Evolutionary conservation across 2,113 vertebrate species (phyloP).

Genomic region (Gulo gulo): DNA sequence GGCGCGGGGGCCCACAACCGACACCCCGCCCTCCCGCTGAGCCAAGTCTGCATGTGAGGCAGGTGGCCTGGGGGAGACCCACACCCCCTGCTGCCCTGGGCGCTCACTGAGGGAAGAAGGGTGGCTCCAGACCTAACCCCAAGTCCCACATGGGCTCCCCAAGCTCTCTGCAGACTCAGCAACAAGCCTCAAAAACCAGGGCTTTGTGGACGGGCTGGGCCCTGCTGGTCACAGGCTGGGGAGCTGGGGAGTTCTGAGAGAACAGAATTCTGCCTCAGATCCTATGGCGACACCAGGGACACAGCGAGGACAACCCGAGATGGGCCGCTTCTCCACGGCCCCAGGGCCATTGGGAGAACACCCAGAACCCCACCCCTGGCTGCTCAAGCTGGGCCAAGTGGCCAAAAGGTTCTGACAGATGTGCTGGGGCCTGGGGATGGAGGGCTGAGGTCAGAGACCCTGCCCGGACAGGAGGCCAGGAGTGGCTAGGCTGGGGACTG

Average conservation of each 20-base stretch:
- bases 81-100: neutral
- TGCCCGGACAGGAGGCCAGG: neutral
- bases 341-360: rapidly evolving
- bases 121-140: too few relatives aligned
- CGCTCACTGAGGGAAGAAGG: neutral
- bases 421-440: rapidly evolving
- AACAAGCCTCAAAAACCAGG: rapidly evolving
- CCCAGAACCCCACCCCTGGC: neutral
- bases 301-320: neutral
- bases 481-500: rapidly evolving
- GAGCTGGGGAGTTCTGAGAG: neutral
- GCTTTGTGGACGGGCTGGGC: neutral
- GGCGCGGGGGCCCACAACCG: neutral
- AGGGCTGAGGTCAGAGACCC: neutral
- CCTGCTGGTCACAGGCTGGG: too few relatives aligned
- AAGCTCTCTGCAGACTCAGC: neutral
- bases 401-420: neutral
- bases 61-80: neutral
- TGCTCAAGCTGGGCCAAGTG: rapidly evolving
- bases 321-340: rapidly evolving
- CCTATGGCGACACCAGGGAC: neutral
- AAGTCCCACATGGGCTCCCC: neutral
- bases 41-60: neutral
- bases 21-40: neutral
- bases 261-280: rapidly evolving